phyloP scores from a whole-genome alignment of 2,888 invertebrate genomes.

The Hydrotaea cyrtoneurina region DNA sequence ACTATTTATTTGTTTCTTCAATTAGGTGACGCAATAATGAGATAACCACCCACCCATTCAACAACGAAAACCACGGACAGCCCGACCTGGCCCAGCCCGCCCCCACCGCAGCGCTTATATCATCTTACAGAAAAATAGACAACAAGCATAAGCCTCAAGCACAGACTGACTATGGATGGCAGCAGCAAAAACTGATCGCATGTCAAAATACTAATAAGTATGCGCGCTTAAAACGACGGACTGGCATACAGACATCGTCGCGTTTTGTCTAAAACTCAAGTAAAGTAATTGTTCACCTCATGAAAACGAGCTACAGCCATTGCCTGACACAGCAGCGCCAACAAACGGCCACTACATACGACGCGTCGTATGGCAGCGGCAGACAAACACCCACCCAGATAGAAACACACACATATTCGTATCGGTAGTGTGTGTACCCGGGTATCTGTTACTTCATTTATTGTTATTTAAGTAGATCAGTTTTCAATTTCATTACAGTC shows the following conservation, averaged over 20 bases:
- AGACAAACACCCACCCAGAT: slow-evolving; percentile 8
- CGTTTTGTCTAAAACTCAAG: slow-evolving; percentile 20
- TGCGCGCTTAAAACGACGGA: slow-evolving; percentile 9
- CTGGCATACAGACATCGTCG: neutral
- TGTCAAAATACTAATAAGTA: slow-evolving; percentile 25
- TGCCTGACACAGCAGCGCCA: no score
- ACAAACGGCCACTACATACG: neutral
- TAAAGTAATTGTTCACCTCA: neutral
- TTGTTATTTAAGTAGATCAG: slow-evolving; percentile 26
- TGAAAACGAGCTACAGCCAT: neutral
- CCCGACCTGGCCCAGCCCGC: neutral
- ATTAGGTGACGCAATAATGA: slow-evolving; percentile 44
- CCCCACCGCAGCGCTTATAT: neutral
- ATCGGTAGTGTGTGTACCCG: neutral
- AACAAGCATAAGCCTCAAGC: neutral
- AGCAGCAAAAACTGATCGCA: slow-evolving; percentile 23
- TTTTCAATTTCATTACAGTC: slow-evolving; percentile 58
- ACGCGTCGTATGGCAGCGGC: neutral
- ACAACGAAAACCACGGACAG: neutral
- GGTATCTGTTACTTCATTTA: slow-evolving; percentile 37
- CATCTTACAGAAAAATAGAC: neutral
- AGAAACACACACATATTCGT: slow-evolving; percentile 1
- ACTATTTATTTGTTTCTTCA: slow-evolving; percentile 29
- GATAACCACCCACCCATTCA: neutral
- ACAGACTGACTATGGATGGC: neutral